These are phyloP conservation scores for Chrysolina oricalcia DNA, from an alignment of 2,888 invertebrate genomes.

Conservation along the genomic window DNA sequence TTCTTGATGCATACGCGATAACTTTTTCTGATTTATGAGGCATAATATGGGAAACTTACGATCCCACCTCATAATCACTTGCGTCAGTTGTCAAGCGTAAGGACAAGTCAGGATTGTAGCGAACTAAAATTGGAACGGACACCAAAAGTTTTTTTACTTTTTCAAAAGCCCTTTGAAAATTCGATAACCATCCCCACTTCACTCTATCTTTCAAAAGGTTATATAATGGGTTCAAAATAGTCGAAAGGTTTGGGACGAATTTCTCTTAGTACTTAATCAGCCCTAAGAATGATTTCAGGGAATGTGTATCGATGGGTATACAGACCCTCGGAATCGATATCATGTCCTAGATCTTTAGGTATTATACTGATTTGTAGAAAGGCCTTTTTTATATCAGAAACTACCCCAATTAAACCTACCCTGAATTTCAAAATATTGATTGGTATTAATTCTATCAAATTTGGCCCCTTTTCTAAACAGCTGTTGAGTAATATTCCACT, in stretches of 20 bases:
- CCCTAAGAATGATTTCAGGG: too few species aligned
- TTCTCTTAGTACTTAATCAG: too few species aligned
- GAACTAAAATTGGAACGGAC: neutral
- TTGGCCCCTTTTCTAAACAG: too few species aligned
- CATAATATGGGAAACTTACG: conserved; percentile 51
- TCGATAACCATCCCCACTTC: conserved; percentile 32
- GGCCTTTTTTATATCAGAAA: too few species aligned
- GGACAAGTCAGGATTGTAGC: neutral
- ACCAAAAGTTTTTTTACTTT: conserved; percentile 37
- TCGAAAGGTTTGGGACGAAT: too few species aligned
- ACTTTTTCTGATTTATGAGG: conserved; percentile 3
- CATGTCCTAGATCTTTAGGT: conserved; percentile 56
- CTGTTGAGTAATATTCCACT: too few species aligned
- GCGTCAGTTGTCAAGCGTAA: conserved; percentile 46
- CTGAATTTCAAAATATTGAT: too few species aligned
- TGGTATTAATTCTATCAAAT: too few species aligned
- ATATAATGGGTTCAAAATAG: too few species aligned
- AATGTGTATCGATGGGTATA: conserved; percentile 19
- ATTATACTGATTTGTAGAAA: too few species aligned
- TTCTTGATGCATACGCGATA: conserved; percentile 27
- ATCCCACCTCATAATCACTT: conserved; percentile 41
- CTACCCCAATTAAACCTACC: too few species aligned
- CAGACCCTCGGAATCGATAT: conserved; percentile 40
- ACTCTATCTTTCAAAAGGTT: conserved; percentile 13
- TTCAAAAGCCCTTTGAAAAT: conserved; percentile 42